Conservation (phyloP, 37 sponge, comb jelly and placozoan genomes). For the Aphrocallistes beatrix region DNA sequence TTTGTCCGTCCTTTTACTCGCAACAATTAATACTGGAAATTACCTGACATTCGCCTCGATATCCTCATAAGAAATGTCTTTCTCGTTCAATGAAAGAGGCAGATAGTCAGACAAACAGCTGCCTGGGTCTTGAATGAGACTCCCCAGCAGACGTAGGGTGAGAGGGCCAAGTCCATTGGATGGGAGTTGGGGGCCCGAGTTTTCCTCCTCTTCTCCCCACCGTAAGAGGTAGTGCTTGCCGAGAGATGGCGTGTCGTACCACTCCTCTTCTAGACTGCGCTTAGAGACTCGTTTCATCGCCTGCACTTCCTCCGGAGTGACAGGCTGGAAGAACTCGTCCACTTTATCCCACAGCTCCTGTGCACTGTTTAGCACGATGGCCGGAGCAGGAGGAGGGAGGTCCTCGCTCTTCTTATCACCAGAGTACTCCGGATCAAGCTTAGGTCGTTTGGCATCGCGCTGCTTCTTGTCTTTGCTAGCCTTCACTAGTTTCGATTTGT, state of each 20-base stretch:
- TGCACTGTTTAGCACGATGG: not conserved
- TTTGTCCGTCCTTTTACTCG: too few relatives aligned
- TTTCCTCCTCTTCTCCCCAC: not conserved
- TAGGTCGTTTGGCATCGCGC: not conserved
- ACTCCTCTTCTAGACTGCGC: not conserved
- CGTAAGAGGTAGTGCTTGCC: conserved; percentile 6
- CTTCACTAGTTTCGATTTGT: not conserved
- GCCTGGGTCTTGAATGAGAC: not conserved
- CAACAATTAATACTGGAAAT: too few relatives aligned
- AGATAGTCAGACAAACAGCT: not conserved
- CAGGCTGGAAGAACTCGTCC: not conserved
- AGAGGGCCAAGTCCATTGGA: not conserved
- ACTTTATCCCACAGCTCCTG: not conserved
- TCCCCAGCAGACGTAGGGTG: not conserved
- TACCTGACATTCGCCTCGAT: not conserved
- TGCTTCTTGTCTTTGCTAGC: not conserved
- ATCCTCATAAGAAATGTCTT: not conserved
- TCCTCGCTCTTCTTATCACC: not conserved
- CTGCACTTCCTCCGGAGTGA: not conserved
- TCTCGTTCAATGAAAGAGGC: not conserved
- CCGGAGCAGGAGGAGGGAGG: not conserved
- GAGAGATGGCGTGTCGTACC: not conserved
- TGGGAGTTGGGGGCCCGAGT: not conserved
- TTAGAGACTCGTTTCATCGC: not conserved
- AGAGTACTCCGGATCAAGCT: not conserved